Evolutionary conservation across 2,888 invertebrate genomes (phyloP), one percentile per base, ranked within the genome.

Genomic region (Ypsolopha scabrella): DNA sequence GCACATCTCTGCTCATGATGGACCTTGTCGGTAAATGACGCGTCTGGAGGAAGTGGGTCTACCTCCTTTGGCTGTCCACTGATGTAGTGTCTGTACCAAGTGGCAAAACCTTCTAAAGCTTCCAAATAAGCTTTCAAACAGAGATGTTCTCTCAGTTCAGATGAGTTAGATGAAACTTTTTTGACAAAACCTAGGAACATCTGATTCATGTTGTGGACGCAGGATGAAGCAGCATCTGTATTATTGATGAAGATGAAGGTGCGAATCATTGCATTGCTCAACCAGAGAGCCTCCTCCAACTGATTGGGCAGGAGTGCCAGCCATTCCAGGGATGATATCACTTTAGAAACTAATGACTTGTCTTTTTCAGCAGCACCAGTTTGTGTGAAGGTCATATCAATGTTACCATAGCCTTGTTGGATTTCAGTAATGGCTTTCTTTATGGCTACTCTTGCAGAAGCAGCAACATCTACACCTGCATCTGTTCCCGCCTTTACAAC

Each of bases 191-290:
- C 70, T 33, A 83, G 76, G 54, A 79, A 85, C 73, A 86, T 68
- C 56, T 75, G 64, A 48, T 71, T 72, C 2, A 86, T 55, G 60
- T 63, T 78, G 11, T 59, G 60, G 60, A 94, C 91, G 50, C 94
- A 92, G 55, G 90, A 86, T 48, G 93, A 89, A 24, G 96, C 95
- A 53, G 95, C 95, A 67, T 94, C 93, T 50, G 94, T 82, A 73
- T 96, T 97, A 35, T 91, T 90, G 61, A 93, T 88, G 1, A 92
- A 93, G 55, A 98, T 86, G 72, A 97, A 97, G 53, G 90, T 90
- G 54, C 96, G 90, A 64, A 97, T 93, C 70, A 98, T 89, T 11
- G 94, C 92, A 87, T 97, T 97, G n/a, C 94, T 91, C 68, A 97
- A 92, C 88, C 92, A 91, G 24, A 98, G 70, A 8, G 94, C 92